Conservation (phyloP, 2,888 invertebrate species). For the Epirrhoe tristata region DNA sequence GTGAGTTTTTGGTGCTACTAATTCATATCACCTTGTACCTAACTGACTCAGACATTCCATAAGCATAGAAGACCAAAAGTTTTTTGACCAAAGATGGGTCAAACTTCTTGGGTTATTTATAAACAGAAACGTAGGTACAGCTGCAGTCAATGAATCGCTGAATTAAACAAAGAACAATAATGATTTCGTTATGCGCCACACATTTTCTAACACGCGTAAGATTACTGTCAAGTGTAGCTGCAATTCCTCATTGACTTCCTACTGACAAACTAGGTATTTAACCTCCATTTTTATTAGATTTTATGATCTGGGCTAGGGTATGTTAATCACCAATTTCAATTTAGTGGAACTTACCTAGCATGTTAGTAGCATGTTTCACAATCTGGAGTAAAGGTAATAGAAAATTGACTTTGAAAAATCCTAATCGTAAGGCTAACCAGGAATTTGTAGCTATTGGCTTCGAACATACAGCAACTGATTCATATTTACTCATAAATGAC, state of each 20-base stretch:
- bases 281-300: background rate
- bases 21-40: background rate
- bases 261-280: background rate
- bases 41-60: slow-evolving; percentile 4
- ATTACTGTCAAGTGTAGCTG: slow-evolving; percentile 14
- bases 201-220: slow-evolving; percentile 2
- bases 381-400: no score
- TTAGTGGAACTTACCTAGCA: no score
- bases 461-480: no score
- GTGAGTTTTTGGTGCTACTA: slow-evolving; percentile 81
- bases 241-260: background rate
- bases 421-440: no score
- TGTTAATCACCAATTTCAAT: background rate
- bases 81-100: slow-evolving; percentile 42
- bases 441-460: no score
- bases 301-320: background rate
- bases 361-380: no score
- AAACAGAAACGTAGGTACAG: slow-evolving; percentile 60
- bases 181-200: slow-evolving; percentile 36
- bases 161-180: slow-evolving; percentile 68
- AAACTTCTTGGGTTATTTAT: slow-evolving; percentile 66
- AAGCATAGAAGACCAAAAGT: background rate
- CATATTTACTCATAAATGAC: no score
- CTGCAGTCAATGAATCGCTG: slow-evolving; percentile 39
- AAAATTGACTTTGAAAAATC: no score